Evolutionary conservation across 2,797 vertebrate species (phyloP).

Genomic region (Anguilla anguilla): DNA sequence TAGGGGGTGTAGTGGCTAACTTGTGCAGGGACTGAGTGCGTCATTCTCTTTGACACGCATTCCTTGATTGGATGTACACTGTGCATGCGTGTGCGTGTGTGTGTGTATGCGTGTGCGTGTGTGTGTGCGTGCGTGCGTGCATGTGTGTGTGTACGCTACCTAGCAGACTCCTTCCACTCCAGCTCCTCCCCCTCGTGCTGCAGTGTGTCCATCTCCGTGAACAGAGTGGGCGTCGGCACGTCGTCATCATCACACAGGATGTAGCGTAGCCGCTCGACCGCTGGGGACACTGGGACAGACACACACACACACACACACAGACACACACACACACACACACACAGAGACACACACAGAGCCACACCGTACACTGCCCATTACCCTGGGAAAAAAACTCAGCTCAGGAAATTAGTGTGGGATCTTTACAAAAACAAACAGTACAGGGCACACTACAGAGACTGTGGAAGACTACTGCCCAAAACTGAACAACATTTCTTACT

Average conservation of each 20-base stretch:
- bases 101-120: not conserved
- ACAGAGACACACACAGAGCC: too few species aligned
- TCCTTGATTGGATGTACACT: not conserved
- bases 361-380: too few species aligned
- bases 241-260: conserved; percentile 93
- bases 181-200: conserved; percentile 89
- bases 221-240: conserved; percentile 85
- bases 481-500: too few species aligned
- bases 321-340: too few species aligned
- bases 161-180: conserved; percentile 95
- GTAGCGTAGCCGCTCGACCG: conserved; percentile 87
- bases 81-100: not conserved
- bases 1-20: not conserved
- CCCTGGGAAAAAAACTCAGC: too few species aligned
- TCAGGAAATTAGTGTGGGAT: too few species aligned
- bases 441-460: too few species aligned
- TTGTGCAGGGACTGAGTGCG: not conserved
- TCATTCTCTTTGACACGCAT: not conserved
- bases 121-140: not conserved
- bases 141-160: conserved; percentile 62
- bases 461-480: too few species aligned
- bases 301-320: not conserved
- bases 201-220: conserved; percentile 96
- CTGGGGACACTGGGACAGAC: conserved; percentile 81
- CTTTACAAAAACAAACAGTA: too few species aligned